Evolutionary conservation across 2,113 vertebrate species (phyloP).

Genomic region (Capreolus pygargus): DNA sequence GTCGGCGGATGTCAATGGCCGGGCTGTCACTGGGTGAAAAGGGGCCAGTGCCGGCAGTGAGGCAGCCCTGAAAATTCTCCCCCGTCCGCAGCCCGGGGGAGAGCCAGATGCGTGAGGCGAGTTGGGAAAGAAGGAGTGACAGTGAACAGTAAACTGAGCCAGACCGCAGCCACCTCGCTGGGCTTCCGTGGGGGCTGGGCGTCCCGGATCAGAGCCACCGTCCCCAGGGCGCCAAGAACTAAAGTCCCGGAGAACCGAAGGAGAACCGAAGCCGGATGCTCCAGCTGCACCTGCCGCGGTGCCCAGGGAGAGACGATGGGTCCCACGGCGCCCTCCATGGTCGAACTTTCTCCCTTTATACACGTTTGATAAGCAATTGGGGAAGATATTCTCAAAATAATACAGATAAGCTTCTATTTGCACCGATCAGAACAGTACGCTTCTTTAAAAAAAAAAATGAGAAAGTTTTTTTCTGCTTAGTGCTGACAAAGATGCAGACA

Average conservation of each 20-base stretch:
- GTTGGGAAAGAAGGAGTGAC: not conserved
- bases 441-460: not conserved
- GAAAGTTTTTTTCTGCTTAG: not conserved
- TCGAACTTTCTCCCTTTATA: not conserved
- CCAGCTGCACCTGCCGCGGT: not conserved
- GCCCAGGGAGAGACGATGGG: not conserved
- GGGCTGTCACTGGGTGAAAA: not conserved
- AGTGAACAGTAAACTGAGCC: not conserved
- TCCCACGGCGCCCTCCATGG: not conserved
- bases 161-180: not conserved
- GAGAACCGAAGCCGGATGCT: not conserved
- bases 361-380: not conserved
- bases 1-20: not conserved
- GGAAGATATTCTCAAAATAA: not conserved
- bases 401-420: not conserved
- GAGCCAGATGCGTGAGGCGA: not conserved
- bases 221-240: not conserved
- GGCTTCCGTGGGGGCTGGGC: not conserved
- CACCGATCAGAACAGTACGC: not conserved
- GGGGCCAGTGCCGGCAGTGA: fast-evolving
- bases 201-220: not conserved
- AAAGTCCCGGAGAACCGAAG: not conserved
- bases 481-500: not conserved
- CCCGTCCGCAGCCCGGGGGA: fast-evolving
- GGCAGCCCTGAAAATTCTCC: not conserved